Conservation (phyloP, 2,113 vertebrate genomes). For the Lepisosteus oculatus region DNA sequence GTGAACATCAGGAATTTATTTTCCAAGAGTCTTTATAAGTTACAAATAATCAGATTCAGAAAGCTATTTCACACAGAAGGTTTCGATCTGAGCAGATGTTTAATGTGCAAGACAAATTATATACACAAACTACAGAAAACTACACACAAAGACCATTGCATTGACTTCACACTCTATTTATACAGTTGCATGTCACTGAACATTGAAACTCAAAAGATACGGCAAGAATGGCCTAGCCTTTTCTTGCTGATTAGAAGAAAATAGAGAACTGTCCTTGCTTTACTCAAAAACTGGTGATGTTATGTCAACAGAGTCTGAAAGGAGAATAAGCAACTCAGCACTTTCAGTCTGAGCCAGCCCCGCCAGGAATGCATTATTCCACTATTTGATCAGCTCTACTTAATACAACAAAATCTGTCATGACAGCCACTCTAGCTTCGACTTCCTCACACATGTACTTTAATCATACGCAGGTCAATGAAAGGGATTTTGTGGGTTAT, state of each 20-base stretch:
- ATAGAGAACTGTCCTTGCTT: neutral
- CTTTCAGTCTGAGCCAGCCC: neutral
- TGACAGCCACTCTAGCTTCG: too few species aligned
- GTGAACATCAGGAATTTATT: neutral
- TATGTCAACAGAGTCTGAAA: conserved; percentile 5
- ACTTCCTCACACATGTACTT: too few species aligned
- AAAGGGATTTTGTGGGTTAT: too few species aligned
- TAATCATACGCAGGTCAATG: too few species aligned
- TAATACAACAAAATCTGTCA: neutral
- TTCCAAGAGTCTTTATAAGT: conserved; percentile 1
- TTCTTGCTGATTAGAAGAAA: neutral
- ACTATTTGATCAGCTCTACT: neutral
- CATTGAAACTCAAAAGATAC: neutral
- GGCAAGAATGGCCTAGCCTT: neutral
- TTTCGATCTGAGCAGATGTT: too few species aligned
- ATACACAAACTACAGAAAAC: too few species aligned
- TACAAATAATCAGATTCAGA: conserved; percentile 1
- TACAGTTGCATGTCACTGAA: neutral
- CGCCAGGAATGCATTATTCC: neutral
- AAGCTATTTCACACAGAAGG: too few species aligned
- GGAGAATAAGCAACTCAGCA: conserved; percentile 1
- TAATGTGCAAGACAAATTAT: too few species aligned
- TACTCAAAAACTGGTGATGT: neutral
- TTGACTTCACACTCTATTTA: neutral
- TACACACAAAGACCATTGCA: neutral